A percentile compares a stretch with the other conserved stretches of the same genome.
Conservation (phyloP, 1,140 invertebrate genomes). For the Pseudomyrmex dendroicus region DNA sequence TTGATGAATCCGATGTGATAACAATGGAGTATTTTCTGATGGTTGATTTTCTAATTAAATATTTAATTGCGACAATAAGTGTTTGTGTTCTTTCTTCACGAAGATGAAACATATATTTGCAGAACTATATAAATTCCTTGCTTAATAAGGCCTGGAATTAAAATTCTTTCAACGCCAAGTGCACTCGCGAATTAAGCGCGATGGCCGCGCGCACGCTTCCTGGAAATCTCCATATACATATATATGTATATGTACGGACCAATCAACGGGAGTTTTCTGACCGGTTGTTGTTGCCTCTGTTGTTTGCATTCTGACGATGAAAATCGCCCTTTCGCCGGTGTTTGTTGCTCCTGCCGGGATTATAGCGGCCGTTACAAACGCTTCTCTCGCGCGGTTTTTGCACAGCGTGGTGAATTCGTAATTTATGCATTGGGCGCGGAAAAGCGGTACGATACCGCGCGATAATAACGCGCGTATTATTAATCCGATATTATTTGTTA, state of each 20-base stretch:
- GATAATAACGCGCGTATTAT: conserved; percentile 50
- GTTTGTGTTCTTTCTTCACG: not conserved
- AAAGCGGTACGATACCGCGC: conserved; percentile 25
- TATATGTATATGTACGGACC: not conserved
- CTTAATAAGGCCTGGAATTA: not conserved
- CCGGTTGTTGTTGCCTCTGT: conserved; percentile 20
- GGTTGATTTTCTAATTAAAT: too few species aligned
- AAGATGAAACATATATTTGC: not conserved
- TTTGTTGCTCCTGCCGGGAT: conserved; percentile 51
- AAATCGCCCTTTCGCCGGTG: conserved; percentile 28
- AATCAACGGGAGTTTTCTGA: conserved; percentile 30
- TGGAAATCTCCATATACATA: conserved; percentile 26
- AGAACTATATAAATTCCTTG: not conserved
- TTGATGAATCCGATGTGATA: too few species aligned
- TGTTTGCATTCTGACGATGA: conserved; percentile 50
- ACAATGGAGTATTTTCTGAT: too few species aligned
- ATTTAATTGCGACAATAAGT: too few species aligned
- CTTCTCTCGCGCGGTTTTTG: conserved; percentile 41
- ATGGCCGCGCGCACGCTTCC: conserved; percentile 12
- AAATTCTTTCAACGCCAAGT: conserved; percentile 11
- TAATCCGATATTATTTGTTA: conserved; percentile 61
- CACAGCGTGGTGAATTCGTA: conserved; percentile 28
- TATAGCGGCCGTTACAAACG: conserved; percentile 17
- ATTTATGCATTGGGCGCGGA: conserved; percentile 50
- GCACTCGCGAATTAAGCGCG: conserved; percentile 20